These are phyloP conservation scores for Coccyzus lansbergi DNA, from an alignment of 2,797 vertebrate species.

Conservation along the genomic window DNA sequence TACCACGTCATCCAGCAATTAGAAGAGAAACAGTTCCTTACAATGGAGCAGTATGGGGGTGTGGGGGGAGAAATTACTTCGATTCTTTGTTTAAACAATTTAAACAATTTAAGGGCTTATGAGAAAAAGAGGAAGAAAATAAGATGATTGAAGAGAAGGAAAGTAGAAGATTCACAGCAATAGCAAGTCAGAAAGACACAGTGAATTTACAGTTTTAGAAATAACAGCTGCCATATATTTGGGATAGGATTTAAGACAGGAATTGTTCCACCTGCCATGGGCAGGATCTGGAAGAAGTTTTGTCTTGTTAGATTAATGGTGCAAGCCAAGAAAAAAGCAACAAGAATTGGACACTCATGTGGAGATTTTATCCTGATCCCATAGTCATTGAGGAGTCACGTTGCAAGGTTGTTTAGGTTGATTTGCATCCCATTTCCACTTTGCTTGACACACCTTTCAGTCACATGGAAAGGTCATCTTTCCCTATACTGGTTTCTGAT, in stretches of 20 bases:
- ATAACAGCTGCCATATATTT: not conserved
- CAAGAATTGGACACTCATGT: accelerated
- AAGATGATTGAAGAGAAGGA: not conserved
- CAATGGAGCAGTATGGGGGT: not conserved
- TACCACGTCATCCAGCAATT: not conserved
- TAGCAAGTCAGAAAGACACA: not conserved
- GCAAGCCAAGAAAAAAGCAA: not conserved
- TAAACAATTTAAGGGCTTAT: not conserved
- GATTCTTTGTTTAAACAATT: too few species aligned
- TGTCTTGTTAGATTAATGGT: not conserved
- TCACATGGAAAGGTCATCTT: not conserved
- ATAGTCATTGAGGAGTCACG: accelerated
- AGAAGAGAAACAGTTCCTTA: not conserved
- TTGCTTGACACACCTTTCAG: accelerated
- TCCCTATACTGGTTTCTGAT: not conserved
- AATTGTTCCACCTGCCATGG: not conserved
- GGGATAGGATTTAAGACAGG: not conserved
- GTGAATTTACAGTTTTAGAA: not conserved
- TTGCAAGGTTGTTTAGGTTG: not conserved
- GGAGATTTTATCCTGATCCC: not conserved
- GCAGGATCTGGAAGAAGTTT: not conserved
- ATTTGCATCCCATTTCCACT: not conserved
- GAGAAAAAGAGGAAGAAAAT: not conserved
- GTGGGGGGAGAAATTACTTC: not conserved
- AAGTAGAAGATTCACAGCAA: not conserved